Evolutionary conservation across 53 echinoderm and acorn worm genomes (phyloP).

Genomic region (Crossaster papposus): DNA sequence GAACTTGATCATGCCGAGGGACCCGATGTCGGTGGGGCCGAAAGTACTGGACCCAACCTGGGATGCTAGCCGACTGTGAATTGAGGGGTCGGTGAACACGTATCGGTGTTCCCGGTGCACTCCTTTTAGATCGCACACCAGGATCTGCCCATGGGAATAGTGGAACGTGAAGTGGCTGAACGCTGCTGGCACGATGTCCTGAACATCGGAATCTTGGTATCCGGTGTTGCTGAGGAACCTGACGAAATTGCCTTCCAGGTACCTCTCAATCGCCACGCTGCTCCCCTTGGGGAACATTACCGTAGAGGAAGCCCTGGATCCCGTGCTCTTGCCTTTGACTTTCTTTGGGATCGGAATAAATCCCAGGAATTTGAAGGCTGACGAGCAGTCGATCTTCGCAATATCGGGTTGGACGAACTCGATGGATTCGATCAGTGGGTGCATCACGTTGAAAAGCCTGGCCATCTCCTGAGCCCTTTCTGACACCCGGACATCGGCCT

Average conservation of each 20-base stretch:
- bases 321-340: neutral
- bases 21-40: too few species aligned
- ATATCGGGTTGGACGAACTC: conserved; percentile 27
- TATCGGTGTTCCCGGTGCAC: neutral
- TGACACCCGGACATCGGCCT: conserved; percentile 19
- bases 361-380: too few species aligned
- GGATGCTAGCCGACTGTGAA: too few species aligned
- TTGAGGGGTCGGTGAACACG: too few species aligned
- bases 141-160: neutral
- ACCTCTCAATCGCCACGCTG: too few species aligned
- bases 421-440: neutral
- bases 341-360: too few species aligned
- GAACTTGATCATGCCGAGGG: too few species aligned
- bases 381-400: neutral
- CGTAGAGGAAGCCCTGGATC: neutral
- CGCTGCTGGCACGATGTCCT: neutral
- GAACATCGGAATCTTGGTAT: neutral
- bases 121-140: conserved; percentile 11
- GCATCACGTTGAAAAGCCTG: neutral
- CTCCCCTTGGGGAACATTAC: too few species aligned
- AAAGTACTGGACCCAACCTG: too few species aligned
- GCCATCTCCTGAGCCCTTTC: conserved; percentile 22
- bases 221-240: too few species aligned
- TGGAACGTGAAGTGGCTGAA: conserved; percentile 30
- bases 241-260: too few species aligned